These are phyloP conservation scores for Brachionus rotundiformis DNA, from an alignment of 1,140 invertebrate species.

Conservation along the genomic window DNA sequence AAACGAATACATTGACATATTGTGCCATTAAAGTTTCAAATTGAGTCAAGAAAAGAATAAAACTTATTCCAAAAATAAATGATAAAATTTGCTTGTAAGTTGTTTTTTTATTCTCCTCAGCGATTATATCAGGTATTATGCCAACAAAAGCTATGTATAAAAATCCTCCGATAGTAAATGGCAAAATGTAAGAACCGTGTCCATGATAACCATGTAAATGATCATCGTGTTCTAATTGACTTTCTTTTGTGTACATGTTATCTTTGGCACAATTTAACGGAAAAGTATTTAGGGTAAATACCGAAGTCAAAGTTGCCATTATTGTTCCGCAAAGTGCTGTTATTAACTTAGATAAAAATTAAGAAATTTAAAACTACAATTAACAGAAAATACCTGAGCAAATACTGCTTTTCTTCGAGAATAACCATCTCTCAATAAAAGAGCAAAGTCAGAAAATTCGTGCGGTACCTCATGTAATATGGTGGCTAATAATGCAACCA, in stretches of 20 bases:
- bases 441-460: slow-evolving; percentile 95
- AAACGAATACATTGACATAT: background rate
- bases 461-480: slow-evolving; percentile 95
- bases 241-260: background rate
- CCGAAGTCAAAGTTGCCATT: background rate
- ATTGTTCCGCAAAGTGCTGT: slow-evolving; percentile 41
- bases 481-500: slow-evolving; percentile 88
- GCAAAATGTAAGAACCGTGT: slow-evolving; percentile 76
- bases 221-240: background rate
- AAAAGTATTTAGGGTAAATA: background rate
- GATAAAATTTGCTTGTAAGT: slow-evolving; percentile 17
- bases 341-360: background rate
- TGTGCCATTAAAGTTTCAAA: slow-evolving; percentile 44
- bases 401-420: slow-evolving; percentile 68
- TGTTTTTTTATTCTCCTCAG: slow-evolving; percentile 70
- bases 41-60: slow-evolving; percentile 43
- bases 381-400: slow-evolving; percentile 68
- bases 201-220: slow-evolving; percentile 33
- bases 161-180: slow-evolving; percentile 51
- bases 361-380: background rate
- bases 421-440: slow-evolving; percentile 80
- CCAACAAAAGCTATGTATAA: slow-evolving; percentile 80
- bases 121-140: slow-evolving; percentile 83
- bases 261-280: background rate
- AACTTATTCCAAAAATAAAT: slow-evolving; percentile 3